Base-by-base conservation (phyloP, 2,888 invertebrate genomes). In the Abrostola triplasia region DNA sequence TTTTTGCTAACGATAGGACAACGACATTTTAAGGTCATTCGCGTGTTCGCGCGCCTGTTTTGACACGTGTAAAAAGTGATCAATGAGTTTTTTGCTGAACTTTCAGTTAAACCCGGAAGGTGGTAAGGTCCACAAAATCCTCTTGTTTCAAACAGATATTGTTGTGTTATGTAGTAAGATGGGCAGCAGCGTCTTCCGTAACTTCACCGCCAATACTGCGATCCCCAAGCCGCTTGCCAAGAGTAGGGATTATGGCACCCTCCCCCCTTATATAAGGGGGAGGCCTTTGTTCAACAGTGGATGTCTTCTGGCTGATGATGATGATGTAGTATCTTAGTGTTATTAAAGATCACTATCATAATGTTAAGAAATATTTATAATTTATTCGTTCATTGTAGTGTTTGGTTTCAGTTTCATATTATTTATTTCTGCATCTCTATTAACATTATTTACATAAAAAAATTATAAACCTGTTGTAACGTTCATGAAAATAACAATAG, bases 11-110 rank as follows among this genome's bases (percentile, higher is more conserved):
- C 35, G n/a, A 59, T 73, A 74, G 82, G 73, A 70, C 77, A 61
- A 70, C 65, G 79, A 80, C 78, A 77, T 70, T 80, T 61, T 77
- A 73, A 79, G 79, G 79, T 81, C 80, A 77, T 77, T 77, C 52
- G 67, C 59, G 52, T 65, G 60, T 57, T 60, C 48, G 40, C 58
- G 35, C 42, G 60, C 66, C 57, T 59, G 48, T 70, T 72, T 67
- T 64, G 64, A 44, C 73, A 77, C 70, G 76, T 75, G 59, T 80
- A 79, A 66, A 67, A 58, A 58, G 53, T 61, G 57, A 63, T 72
- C 61, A 40, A 37, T 60, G 67, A 55, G 57, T 54, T 44, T 24
- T 24, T 59, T 35, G 55, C 55, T 59, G 12, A 38, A 35, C 53
- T 59, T 54, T 59, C 65, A 59, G 12, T 24, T 24, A 10, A 13